Evolutionary conservation across 2,113 vertebrate genomes (phyloP).

Genomic region (Paradoxurus hermaphroditus): DNA sequence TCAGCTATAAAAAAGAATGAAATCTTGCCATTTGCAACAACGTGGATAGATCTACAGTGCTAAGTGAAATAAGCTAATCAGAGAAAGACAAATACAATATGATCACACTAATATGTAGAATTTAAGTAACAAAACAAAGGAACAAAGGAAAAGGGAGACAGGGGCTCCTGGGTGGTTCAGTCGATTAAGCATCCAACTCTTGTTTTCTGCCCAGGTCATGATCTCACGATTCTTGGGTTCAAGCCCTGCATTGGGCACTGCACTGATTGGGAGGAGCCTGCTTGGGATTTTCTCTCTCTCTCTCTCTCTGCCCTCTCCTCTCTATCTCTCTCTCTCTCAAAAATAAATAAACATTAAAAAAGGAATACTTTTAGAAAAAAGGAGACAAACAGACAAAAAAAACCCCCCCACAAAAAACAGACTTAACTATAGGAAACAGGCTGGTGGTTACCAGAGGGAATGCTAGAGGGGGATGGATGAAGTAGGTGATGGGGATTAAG

Average conservation of each 20-base stretch:
- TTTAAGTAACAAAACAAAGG: background rate
- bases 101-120: background rate
- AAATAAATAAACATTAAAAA: no score
- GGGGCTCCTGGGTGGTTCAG: no score
- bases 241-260: no score
- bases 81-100: background rate
- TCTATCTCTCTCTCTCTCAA: no score
- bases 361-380: no score
- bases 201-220: no score
- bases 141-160: background rate
- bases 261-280: no score
- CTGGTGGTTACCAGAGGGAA: background rate
- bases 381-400: no score
- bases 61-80: background rate
- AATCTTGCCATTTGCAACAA: background rate
- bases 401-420: fast-evolving
- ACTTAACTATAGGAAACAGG: background rate
- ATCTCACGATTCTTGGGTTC: no score
- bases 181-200: no score
- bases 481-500: background rate
- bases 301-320: no score
- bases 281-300: no score
- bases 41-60: background rate
- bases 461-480: background rate
- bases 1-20: background rate